These are phyloP conservation scores for Geophilus truncorum DNA, from an alignment of 2,888 invertebrate species.

Conservation along the genomic window DNA sequence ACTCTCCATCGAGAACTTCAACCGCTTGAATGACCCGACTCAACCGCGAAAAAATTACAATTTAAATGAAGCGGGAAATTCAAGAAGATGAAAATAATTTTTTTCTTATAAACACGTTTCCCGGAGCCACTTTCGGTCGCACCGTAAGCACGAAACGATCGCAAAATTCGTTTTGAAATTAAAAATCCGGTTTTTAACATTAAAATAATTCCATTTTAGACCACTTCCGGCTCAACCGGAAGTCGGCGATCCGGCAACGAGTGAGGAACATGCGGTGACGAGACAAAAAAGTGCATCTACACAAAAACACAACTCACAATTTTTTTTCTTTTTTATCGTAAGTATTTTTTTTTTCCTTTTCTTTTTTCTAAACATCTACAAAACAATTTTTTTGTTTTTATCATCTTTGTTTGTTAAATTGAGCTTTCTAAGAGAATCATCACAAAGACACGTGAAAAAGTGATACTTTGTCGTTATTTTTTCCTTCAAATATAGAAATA, in stretches of 20 bases:
- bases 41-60: neutral
- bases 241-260: neutral
- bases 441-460: slow-evolving; percentile 25
- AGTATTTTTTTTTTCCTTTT: neutral
- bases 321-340: neutral
- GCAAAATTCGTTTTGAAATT: neutral
- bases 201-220: neutral
- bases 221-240: neutral
- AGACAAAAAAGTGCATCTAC: slow-evolving; percentile 22
- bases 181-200: no score
- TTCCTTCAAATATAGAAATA: slow-evolving; percentile 20
- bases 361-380: slow-evolving; percentile 9
- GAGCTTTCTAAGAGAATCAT: slow-evolving; percentile 27
- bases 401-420: neutral
- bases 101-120: neutral
- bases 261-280: slow-evolving; percentile 20
- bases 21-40: slow-evolving; percentile 7
- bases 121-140: neutral
- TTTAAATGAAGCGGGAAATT: neutral
- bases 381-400: neutral
- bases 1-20: neutral
- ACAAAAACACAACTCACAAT: slow-evolving; percentile 22
- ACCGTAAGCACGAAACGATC: neutral
- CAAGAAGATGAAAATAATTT: neutral
- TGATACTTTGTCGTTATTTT: neutral